These are phyloP conservation scores for Ornithoptera alexandrae DNA, from an alignment of 2,888 invertebrate genomes.

Conservation along the genomic window DNA sequence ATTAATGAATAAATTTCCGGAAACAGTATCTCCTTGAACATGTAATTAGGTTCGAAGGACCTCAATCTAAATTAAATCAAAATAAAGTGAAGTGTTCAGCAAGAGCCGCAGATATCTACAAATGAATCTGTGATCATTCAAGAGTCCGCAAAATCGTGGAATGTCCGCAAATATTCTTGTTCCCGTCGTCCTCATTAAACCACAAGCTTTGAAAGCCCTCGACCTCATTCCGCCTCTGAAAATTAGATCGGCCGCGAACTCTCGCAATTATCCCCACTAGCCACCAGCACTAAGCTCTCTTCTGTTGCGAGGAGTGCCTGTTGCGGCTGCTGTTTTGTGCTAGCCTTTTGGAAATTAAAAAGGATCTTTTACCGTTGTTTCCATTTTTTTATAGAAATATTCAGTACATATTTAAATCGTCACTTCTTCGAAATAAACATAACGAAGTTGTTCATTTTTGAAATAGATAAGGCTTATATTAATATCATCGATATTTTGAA, in stretches of 20 bases:
- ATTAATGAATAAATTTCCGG: no score
- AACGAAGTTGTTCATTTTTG: no score
- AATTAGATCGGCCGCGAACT: slow-evolving; percentile 26
- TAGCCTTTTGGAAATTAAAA: neutral
- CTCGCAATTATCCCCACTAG: slow-evolving; percentile 22
- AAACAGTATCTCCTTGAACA: neutral
- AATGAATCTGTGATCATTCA: neutral
- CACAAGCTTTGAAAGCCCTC: slow-evolving; percentile 23
- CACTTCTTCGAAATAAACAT: no score
- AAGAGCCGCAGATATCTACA: neutral
- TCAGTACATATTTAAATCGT: no score
- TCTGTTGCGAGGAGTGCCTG: slow-evolving; percentile 1
- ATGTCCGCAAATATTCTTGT: slow-evolving; percentile 23
- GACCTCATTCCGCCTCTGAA: slow-evolving; percentile 23
- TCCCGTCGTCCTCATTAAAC: slow-evolving; percentile 24
- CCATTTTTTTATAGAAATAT: no score
- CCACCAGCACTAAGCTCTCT: slow-evolving; percentile 6
- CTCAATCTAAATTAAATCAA: neutral
- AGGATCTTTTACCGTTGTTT: neutral
- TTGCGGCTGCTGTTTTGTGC: neutral
- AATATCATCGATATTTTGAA: no score
- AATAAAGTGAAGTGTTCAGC: neutral
- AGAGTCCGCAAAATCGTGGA: slow-evolving; percentile 10
- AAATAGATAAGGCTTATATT: no score
- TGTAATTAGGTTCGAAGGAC: neutral